Percentiles rank a stretch among this genome's conserved stretches.
phyloP scores from a whole-genome alignment of 2,888 invertebrate species.

The Horisme vitalbata region DNA sequence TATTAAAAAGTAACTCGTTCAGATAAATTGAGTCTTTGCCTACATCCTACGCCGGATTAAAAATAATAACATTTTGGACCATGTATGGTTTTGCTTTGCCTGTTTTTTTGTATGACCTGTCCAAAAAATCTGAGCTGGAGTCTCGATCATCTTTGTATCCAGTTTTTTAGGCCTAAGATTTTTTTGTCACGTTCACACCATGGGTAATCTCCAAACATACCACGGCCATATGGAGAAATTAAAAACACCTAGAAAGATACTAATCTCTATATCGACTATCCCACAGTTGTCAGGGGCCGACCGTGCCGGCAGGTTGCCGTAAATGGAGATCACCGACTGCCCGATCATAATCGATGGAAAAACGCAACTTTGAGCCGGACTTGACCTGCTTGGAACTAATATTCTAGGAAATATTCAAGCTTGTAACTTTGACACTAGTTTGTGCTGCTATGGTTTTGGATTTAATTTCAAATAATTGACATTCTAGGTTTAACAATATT shows the following conservation, averaged over 20 bases:
- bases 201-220: too few relatives aligned
- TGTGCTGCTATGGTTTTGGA: too few relatives aligned
- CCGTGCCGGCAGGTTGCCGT: conserved; percentile 62
- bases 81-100: too few relatives aligned
- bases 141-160: too few relatives aligned
- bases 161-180: neutral
- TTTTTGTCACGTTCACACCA: conserved; percentile 4
- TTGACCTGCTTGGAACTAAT: conserved; percentile 68
- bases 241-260: conserved; percentile 69
- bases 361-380: conserved; percentile 72
- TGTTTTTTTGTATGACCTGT: too few relatives aligned
- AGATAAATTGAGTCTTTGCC: too few relatives aligned
- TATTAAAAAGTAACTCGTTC: too few relatives aligned
- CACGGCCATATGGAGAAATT: conserved; percentile 63
- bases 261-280: conserved; percentile 68
- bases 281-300: conserved; percentile 71
- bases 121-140: too few relatives aligned
- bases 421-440: too few relatives aligned
- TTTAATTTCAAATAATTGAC: neutral
- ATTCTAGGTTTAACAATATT: neutral
- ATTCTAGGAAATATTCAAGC: too few relatives aligned
- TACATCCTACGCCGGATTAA: too few relatives aligned
- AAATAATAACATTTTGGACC: too few relatives aligned
- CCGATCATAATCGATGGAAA: conserved; percentile 74
- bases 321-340: conserved; percentile 64